Conservation (phyloP, 2,797 vertebrate genomes). For the Gadopsis marmoratus region DNA sequence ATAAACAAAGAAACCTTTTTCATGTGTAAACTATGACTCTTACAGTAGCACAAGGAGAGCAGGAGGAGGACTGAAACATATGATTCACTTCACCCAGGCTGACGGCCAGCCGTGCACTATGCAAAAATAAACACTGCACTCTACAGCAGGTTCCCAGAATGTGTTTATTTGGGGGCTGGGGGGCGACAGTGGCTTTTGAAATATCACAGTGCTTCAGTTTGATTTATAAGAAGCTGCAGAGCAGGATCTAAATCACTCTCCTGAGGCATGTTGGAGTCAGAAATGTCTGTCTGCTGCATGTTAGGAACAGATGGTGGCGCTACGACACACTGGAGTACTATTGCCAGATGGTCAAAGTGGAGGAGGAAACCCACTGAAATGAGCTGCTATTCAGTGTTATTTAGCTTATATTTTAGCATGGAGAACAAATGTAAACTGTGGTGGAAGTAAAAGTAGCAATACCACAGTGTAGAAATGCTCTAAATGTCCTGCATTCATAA, state of each 20-base stretch:
- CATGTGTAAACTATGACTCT: conserved; percentile 54
- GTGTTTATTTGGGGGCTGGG: conserved; percentile 61
- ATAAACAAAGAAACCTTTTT: conserved; percentile 60
- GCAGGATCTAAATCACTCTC: conserved; percentile 46
- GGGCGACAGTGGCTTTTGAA: conserved; percentile 55
- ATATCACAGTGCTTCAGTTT: conserved; percentile 60
- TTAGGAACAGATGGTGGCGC: conserved; percentile 28
- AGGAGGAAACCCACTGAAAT: background rate
- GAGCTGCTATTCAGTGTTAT: background rate
- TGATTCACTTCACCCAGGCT: conserved; percentile 76
- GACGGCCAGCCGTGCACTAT: conserved; percentile 63
- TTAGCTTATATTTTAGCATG: background rate
- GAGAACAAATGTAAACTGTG: background rate
- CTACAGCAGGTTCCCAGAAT: conserved; percentile 67
- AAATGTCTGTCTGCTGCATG: conserved; percentile 2
- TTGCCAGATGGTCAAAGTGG: background rate
- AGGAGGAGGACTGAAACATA: conserved; percentile 56
- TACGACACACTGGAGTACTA: background rate
- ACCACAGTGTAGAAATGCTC: background rate
- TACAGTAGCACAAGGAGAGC: conserved; percentile 73
- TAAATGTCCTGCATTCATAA: background rate
- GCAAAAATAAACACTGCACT: conserved; percentile 73
- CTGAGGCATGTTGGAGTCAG: conserved; percentile 20
- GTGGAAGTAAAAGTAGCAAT: background rate
- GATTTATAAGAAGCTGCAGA: conserved; percentile 63